These are phyloP conservation scores for Brachyistius frenatus DNA, from an alignment of 2,113 vertebrate species.

Conservation along the genomic window DNA sequence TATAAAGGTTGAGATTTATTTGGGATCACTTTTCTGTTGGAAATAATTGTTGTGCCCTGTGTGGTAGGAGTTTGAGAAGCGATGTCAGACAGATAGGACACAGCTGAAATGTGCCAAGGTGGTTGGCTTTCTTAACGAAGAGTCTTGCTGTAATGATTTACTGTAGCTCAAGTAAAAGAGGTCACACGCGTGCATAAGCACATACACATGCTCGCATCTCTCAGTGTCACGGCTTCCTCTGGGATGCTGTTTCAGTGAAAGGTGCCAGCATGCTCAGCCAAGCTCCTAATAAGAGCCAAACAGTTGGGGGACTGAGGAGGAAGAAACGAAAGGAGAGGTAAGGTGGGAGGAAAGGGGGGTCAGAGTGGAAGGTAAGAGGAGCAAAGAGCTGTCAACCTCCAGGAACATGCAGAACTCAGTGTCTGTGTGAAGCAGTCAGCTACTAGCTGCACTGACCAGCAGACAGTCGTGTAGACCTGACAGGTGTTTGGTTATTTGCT, in stretches of 20 bases:
- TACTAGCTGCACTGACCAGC: slow-evolving; percentile 65
- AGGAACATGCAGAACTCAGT: slow-evolving; percentile 52
- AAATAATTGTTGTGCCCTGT: slow-evolving; percentile 42
- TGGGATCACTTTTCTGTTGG: slow-evolving; percentile 14
- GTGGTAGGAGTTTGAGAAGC: slow-evolving; percentile 38
- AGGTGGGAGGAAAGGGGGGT: slow-evolving; percentile 33
- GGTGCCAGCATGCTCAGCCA: slow-evolving; percentile 75
- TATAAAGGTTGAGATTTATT: slow-evolving; percentile 25
- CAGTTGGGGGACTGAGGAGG: slow-evolving; percentile 63
- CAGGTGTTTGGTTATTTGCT: slow-evolving; percentile 74
- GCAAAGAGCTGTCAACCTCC: slow-evolving; percentile 73
- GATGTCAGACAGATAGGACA: slow-evolving; percentile 48
- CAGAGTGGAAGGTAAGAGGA: slow-evolving; percentile 59
- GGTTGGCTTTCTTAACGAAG: slow-evolving; percentile 65
- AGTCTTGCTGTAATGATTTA: slow-evolving; percentile 75
- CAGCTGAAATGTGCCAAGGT: slow-evolving; percentile 60
- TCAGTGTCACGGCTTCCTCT: slow-evolving; percentile 70
- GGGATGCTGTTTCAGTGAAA: slow-evolving; percentile 79
- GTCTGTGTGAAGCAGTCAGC: slow-evolving; percentile 59
- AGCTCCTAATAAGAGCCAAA: slow-evolving; percentile 83
- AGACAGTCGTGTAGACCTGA: slow-evolving; percentile 47
- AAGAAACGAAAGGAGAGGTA: slow-evolving; percentile 54
- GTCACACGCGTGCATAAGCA: slow-evolving; percentile 38
- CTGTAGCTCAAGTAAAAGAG: slow-evolving; percentile 66
- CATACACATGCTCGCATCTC: slow-evolving; percentile 40